Percentiles rank a stretch among this genome's conserved stretches.
These are phyloP conservation scores for Hanleya hanleyi DNA, from an alignment of 2,888 invertebrate genomes.

Conservation along the genomic window DNA sequence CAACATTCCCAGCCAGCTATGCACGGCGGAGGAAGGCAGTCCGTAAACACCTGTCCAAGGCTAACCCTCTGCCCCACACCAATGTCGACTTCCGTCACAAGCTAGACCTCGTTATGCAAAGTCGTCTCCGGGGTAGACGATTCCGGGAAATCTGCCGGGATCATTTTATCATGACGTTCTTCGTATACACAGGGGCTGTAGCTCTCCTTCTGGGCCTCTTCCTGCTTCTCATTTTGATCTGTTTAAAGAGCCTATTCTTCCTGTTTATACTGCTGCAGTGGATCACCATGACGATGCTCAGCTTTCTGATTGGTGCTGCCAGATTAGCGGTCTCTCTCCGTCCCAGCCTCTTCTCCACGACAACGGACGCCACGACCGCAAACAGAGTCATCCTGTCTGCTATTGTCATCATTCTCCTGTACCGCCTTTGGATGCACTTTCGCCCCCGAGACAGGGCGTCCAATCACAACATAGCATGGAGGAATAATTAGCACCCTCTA, in stretches of 20 bases:
- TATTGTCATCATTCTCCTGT: background rate
- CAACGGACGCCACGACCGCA: background rate
- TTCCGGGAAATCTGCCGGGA: background rate
- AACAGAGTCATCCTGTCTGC: background rate
- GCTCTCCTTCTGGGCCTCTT: background rate
- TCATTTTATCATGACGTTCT: background rate
- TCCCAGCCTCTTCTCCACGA: background rate
- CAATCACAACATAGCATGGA: no score
- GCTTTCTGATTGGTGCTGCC: background rate
- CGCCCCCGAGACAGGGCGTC: background rate
- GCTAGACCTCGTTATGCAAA: constrained; percentile 3
- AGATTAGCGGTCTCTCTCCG: background rate
- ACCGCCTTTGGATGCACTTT: background rate
- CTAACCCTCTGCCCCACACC: background rate
- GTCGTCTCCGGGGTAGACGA: background rate
- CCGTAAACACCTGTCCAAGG: background rate
- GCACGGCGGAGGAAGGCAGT: background rate
- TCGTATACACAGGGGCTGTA: background rate
- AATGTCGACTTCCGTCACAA: background rate
- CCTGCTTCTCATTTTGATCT: background rate
- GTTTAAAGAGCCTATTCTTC: background rate
- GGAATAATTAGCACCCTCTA: no score
- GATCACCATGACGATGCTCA: background rate
- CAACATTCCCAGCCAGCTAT: background rate
- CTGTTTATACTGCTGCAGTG: background rate